Evolutionary conservation across 2,113 vertebrate species (phyloP).

Genomic region (Hippocampus comes): DNA sequence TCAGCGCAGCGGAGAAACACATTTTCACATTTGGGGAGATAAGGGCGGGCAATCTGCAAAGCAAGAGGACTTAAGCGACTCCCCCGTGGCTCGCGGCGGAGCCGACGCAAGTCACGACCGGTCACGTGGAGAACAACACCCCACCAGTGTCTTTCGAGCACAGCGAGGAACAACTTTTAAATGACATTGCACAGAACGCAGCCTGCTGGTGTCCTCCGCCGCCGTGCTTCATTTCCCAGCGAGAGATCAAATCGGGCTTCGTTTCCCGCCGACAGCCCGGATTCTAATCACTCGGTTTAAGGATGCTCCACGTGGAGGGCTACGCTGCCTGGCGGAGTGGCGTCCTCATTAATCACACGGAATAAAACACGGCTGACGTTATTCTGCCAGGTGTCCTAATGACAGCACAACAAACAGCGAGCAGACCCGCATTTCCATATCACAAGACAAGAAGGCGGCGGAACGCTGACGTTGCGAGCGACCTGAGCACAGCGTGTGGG

Average conservation of each 20-base stretch:
- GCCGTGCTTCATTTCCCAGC: constrained; percentile 25
- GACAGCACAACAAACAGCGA: constrained; percentile 16
- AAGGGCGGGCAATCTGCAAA: constrained; percentile 66
- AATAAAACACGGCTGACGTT: constrained; percentile 33
- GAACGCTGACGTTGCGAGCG: constrained; percentile 23
- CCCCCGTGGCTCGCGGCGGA: constrained; percentile 59
- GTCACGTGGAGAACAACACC: constrained; percentile 21
- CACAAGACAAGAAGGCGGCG: constrained; percentile 20
- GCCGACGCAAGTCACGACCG: constrained; percentile 47
- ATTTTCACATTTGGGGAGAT: constrained; percentile 72
- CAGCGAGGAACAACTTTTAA: background rate
- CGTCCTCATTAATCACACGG: constrained; percentile 33
- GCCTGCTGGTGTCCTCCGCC: background rate
- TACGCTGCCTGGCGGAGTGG: constrained; percentile 24
- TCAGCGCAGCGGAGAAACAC: constrained; percentile 68
- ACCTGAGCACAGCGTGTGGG: constrained; percentile 30
- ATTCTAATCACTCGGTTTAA: constrained; percentile 41
- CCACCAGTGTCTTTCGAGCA: background rate
- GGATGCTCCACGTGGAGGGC: constrained; percentile 24
- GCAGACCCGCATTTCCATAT: constrained; percentile 37
- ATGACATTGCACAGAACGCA: constrained; percentile 9
- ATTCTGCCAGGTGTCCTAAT: constrained; percentile 10
- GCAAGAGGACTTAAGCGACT: constrained; percentile 64
- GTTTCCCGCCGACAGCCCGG: constrained; percentile 21
- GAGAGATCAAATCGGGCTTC: constrained; percentile 30